phyloP scores from a whole-genome alignment of 64 coral and sea anemone species.

The Porites lutea region DNA sequence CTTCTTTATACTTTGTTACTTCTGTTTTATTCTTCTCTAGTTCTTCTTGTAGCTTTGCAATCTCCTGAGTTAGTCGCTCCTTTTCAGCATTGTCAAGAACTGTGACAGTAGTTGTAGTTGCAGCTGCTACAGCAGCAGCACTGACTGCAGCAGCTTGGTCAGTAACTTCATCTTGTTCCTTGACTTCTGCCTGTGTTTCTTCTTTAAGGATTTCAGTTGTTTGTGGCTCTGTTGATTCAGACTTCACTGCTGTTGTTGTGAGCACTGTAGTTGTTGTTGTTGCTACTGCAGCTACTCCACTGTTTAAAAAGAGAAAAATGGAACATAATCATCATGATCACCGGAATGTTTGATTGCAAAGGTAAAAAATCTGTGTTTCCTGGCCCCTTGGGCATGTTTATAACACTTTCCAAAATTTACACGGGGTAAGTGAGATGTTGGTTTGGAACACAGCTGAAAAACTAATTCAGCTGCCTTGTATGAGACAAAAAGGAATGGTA shows the following conservation, averaged over 20 bases:
- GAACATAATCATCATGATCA: neutral
- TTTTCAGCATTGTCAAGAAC: conserved; percentile 78
- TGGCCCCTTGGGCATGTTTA: too few relatives aligned
- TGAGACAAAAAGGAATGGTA: too few relatives aligned
- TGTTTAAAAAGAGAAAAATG: neutral
- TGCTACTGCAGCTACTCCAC: conserved; percentile 20
- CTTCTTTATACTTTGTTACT: conserved; percentile 47
- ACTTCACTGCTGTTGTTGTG: conserved; percentile 43
- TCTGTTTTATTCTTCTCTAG: conserved; percentile 71
- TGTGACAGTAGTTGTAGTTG: conserved; percentile 49
- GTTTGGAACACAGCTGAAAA: too few relatives aligned
- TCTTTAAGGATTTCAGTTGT: conserved; percentile 44
- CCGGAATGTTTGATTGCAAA: too few relatives aligned
- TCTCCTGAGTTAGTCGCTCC: conserved; percentile 51
- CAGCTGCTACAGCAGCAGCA: conserved; percentile 19
- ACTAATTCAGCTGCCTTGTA: neutral
- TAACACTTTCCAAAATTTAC: too few relatives aligned
- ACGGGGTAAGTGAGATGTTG: too few relatives aligned
- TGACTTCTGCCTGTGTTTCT: conserved; percentile 64
- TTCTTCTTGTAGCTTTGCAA: conserved; percentile 62
- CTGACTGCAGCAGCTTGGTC: neutral
- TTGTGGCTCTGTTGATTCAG: conserved; percentile 40
- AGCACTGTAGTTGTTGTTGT: conserved; percentile 30
- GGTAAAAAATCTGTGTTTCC: too few relatives aligned
- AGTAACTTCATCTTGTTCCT: conserved; percentile 49